A percentile compares a stretch with the other conserved stretches of the same genome.
Evolutionary conservation across 1,140 invertebrate genomes (phyloP).

Genomic region (Drosophila triauraria): DNA sequence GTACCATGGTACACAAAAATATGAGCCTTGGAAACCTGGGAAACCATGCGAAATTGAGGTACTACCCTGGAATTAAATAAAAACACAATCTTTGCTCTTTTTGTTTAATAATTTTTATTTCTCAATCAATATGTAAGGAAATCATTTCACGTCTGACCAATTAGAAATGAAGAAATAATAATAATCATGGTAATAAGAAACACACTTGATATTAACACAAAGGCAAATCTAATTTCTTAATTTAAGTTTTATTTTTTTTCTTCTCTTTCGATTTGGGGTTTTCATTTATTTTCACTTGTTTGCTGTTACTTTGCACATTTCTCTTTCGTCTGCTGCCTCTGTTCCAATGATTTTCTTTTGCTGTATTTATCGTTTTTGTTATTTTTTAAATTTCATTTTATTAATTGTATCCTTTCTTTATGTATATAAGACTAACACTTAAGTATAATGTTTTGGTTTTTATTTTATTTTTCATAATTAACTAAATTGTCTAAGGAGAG

Average conservation of each 20-base stretch:
- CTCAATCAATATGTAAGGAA: slow-evolving; percentile 80
- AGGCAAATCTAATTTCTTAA: slow-evolving; percentile 72
- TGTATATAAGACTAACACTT: slow-evolving; percentile 84
- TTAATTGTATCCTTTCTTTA: slow-evolving; percentile 60
- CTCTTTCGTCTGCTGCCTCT: slow-evolving; percentile 27
- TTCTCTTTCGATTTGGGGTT: slow-evolving; percentile 34
- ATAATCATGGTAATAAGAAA: slow-evolving; percentile 59
- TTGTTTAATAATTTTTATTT: slow-evolving; percentile 84
- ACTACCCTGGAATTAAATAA: not conserved
- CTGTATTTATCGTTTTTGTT: slow-evolving; percentile 27
- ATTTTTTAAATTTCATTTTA: slow-evolving; percentile 35
- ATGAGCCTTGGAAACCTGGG: slow-evolving; percentile 9
- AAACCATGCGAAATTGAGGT: slow-evolving; percentile 40
- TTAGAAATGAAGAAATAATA: slow-evolving; percentile 63
- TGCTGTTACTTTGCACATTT: slow-evolving; percentile 51
- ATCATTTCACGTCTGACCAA: slow-evolving; percentile 78
- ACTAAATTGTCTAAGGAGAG: slow-evolving; percentile 83
- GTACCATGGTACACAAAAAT: not conserved
- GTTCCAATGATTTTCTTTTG: slow-evolving; percentile 54
- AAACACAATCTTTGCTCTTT: slow-evolving; percentile 14
- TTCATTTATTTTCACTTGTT: slow-evolving; percentile 31
- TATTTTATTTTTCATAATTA: slow-evolving; percentile 70
- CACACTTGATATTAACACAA: slow-evolving; percentile 68
- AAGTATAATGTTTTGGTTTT: slow-evolving; percentile 68
- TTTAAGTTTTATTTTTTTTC: slow-evolving; percentile 46